Evolutionary conservation across 2,888 invertebrate genomes (phyloP).

Genomic region (Melinopterus prodromus): DNA sequence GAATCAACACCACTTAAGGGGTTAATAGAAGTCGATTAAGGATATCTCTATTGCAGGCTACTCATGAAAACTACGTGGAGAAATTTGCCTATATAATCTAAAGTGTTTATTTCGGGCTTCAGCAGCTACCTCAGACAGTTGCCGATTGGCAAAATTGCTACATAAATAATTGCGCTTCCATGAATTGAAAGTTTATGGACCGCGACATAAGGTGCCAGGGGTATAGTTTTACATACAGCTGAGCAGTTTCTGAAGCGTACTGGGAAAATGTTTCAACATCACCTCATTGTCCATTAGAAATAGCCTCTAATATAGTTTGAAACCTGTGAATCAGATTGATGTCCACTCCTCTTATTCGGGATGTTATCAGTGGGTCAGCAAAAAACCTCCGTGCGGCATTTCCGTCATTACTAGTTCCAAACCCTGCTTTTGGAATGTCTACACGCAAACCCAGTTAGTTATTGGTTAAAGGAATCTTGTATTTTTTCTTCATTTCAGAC

Average conservation of each 20-base stretch:
- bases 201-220: conserved; percentile 39
- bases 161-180: conserved; percentile 32
- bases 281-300: no score
- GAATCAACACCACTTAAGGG: no score
- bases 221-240: conserved; percentile 49
- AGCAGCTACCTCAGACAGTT: background rate
- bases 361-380: conserved; percentile 24
- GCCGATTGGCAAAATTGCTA: conserved; percentile 21
- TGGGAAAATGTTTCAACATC: conserved; percentile 39
- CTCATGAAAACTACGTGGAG: conserved; percentile 20
- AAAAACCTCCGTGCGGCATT: conserved; percentile 39
- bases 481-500: conserved; percentile 33
- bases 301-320: no score
- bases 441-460: conserved; percentile 35
- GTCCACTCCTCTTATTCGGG: conserved; percentile 31
- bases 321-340: conserved; percentile 17
- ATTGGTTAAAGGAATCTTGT: conserved; percentile 39
- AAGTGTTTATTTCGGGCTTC: background rate
- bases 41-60: conserved; percentile 12
- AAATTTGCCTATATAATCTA: conserved; percentile 27
- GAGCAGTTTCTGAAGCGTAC: conserved; percentile 44
- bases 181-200: conserved; percentile 50
- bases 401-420: conserved; percentile 38
- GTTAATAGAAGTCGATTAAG: conserved; percentile 15
- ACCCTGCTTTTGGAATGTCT: conserved; percentile 36